Base-by-base conservation (phyloP, 2,797 vertebrate genomes). In the Microtus obscurus region DNA sequence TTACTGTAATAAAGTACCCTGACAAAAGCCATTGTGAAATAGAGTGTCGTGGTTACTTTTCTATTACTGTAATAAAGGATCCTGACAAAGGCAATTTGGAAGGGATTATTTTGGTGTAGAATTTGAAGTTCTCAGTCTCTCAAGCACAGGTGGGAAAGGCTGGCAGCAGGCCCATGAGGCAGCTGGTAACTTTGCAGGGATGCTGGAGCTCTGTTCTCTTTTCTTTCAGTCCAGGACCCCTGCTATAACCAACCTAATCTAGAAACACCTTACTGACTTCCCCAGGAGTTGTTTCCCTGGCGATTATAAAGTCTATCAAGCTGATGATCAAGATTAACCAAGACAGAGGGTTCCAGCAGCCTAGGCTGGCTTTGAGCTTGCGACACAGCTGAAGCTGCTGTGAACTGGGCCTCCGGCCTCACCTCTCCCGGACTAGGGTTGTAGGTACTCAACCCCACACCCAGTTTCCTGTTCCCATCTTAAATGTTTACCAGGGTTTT, bases 401-500 rank as follows among this genome's bases (percentile, higher is more conserved):
- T 17, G 2, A 25, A 51, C 25, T 3, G 48, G 13, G 9, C 51
- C 78, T 53, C 67, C 1, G 4, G 31, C 45, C 34, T 69, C 12
- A 13, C 6, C 65, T 56, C 48, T 29, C 48, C 45, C 29, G 8
- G 6, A 14, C 34, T 53, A 37, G 21, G 7, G 16, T 6, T 40
- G 14, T 10, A 53, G 65, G 40, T 1, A 29, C 12, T 53, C 85
- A 87, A 73, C 25, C 37, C 34, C 21, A 37, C 45, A 87, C 34
- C 13, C 65, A 69, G 34, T 29, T 95, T 56, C 78, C 85, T 40
- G n/a, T 65, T 94, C 9, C 59, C 74, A 85, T 65, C 45, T 93
- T 90, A 80, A 91, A 82, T 79, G 37, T 93, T 87, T 82, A 73
- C 51, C 56, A 77, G 31, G 76, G 82, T 71, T 76, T 74, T 51